phyloP scores from a whole-genome alignment of 1,140 invertebrate species.

The Nylanderia fulva region DNA sequence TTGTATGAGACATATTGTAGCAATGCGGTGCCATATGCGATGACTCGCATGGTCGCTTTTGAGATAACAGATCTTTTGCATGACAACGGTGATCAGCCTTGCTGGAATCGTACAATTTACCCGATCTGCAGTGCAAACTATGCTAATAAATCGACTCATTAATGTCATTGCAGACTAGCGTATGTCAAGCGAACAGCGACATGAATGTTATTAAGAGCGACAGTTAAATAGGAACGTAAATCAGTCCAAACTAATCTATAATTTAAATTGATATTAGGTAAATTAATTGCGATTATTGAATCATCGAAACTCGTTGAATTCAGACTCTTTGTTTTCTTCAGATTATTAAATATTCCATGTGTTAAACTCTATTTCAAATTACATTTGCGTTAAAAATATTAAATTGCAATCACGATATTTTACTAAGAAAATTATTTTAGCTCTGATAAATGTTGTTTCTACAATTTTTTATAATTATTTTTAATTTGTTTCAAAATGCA shows the following conservation, averaged over 20 bases:
- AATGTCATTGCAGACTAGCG: constrained; percentile 55
- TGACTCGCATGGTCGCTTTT: constrained; percentile 51
- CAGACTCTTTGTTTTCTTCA: not conserved
- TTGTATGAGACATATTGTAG: not conserved
- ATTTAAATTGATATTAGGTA: constrained; percentile 55
- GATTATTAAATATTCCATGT: not conserved
- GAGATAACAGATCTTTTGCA: constrained; percentile 59
- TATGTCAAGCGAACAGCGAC: constrained; percentile 46
- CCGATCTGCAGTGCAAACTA: constrained; percentile 33
- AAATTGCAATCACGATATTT: not conserved
- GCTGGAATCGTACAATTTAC: constrained; percentile 33
- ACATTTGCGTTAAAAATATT: not conserved
- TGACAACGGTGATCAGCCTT: constrained; percentile 50
- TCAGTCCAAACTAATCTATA: constrained; percentile 27
- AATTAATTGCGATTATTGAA: constrained; percentile 53
- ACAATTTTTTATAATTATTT: not conserved
- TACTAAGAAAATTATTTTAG: not conserved
- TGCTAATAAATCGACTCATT: constrained; percentile 72
- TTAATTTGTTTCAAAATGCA: not conserved
- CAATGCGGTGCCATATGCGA: not conserved
- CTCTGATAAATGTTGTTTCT: not conserved
- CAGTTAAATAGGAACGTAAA: constrained; percentile 45
- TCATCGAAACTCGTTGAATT: constrained; percentile 32
- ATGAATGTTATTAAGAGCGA: constrained; percentile 60
- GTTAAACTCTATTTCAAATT: not conserved